Evolutionary conservation across 23 tunicate genomes (phyloP), one percentile per base, ranked within the genome.

Genomic region (Oikopleura dioica): DNA sequence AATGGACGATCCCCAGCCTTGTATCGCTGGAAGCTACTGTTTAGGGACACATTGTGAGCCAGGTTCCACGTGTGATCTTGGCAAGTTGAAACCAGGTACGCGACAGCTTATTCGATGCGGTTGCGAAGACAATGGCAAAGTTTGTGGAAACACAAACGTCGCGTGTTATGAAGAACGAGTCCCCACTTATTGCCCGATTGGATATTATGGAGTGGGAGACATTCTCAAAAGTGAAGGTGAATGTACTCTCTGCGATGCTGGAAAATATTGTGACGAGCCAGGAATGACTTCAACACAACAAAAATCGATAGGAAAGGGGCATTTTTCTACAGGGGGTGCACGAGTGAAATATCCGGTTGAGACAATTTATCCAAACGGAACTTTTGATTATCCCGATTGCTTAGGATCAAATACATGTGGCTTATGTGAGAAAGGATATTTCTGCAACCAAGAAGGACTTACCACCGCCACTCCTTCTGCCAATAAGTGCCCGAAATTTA

Each of bases 181-280:
- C 16, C 72, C 72, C 2, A 63, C 72, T 24, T 69, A 76, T 0
- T 91, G 97, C 50, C 92, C 97, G 5, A 75, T 80, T 34, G 97
- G 97, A 32, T 80, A 82, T 0, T 91, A 85, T 63, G 86, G 87
- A 12, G 80, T 80, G 76, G 78, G 38, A n/a, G n/a, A 37, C 0
- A 85, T 82, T 1, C 78, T 85, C 12, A 76, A 68, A 2, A 28
- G 58, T 0, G 69, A 68, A 51, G 89, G 79, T 0, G 81, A 86
- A 69, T 91, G 97, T 80, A 77, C 78, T 35, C 37, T 37, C 4
- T 94, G 99, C 77, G 85, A 81, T 35, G 82, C 99, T 1, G 99
- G 99, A 2, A 59, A 36, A 37, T 94, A 75, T 63, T 94, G 99
- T 76, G 72, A 63, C 26, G 30, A 63, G n/a, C 72, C 72, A 12